Base-by-base conservation (phyloP, 2,888 invertebrate genomes). In the Iselma pallidipennis region DNA sequence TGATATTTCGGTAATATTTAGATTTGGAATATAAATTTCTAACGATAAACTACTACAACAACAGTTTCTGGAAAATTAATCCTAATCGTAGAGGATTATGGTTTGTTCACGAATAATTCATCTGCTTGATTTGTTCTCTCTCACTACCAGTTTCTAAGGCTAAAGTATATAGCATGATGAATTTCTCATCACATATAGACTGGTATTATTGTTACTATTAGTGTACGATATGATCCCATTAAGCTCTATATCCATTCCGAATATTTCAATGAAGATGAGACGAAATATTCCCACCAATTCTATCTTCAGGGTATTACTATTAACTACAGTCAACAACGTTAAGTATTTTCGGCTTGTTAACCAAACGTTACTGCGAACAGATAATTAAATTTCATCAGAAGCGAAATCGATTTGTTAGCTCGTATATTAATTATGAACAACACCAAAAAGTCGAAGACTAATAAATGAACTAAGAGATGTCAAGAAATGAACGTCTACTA, bases 41-140 rank as follows among this genome's bases (percentile, higher is more conserved):
- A 37, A 37, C 16, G 37, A 37, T 37, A 37, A 37, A 57, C 49
- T 57, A 49, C 54, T 26, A 14, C 52, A 25, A 45, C 37, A 42
- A 56, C 31, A 23, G 29, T 60, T 28, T 52, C 33, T 55, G 55
- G 56, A 31, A 54, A 61, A 50, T 55, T 59, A 55, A 50, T 55
- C 14, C 37, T 37, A 37, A 37, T 37, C 37, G 37, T 37, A 9
- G 16, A 37, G 16, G 37, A 16, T 37, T 37, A 37, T 9, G 37
- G 37, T 16, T 16, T 37, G 37, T 37, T 37, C 37, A 6, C 16
- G 16, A 16, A 37, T 37, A 37, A 37, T 37, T 37, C 37, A 37
- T 37, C 16, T 16, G 16, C 7, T 37, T 37, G 37, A 37, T 37
- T 37, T 16, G 37, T 37, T 37, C 26, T 26, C 5, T 26, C 37